A percentile compares a stretch with the other conserved stretches of the same genome.
phyloP scores from a whole-genome alignment of 1,140 invertebrate species.

The Drosophila kohkoa region DNA sequence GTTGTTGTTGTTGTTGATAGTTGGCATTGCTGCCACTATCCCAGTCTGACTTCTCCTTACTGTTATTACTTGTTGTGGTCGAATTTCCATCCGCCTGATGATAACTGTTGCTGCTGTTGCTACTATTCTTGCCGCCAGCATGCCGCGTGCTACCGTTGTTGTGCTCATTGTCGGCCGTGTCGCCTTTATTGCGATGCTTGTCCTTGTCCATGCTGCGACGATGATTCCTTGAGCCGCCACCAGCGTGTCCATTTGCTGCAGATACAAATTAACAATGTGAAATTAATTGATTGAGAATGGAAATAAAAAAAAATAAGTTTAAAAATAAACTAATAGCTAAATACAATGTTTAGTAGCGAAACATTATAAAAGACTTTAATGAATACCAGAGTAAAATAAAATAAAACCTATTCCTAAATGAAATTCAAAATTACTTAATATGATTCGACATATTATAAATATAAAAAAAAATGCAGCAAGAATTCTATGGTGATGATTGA shows the following conservation, averaged over 20 bases:
- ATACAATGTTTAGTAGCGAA: no score
- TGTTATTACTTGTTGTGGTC: constrained; percentile 66
- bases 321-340: no score
- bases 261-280: constrained; percentile 22
- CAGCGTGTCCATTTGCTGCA: constrained; percentile 77
- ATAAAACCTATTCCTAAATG: no score
- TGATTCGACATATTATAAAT: no score
- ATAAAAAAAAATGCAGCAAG: no score
- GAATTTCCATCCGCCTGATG: constrained; percentile 60
- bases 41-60: constrained; percentile 81
- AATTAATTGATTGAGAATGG: background rate
- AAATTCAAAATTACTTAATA: no score
- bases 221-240: constrained; percentile 69
- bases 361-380: no score
- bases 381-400: no score
- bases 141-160: constrained; percentile 67
- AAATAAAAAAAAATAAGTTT: no score
- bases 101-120: constrained; percentile 56
- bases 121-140: constrained; percentile 56
- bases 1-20: constrained; percentile 70
- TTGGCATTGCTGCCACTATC: constrained; percentile 67
- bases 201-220: constrained; percentile 83
- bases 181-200: constrained; percentile 72
- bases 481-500: no score
- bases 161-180: constrained; percentile 64